Conservation (phyloP, 2,797 vertebrate species). For the Cyprinella venusta region DNA sequence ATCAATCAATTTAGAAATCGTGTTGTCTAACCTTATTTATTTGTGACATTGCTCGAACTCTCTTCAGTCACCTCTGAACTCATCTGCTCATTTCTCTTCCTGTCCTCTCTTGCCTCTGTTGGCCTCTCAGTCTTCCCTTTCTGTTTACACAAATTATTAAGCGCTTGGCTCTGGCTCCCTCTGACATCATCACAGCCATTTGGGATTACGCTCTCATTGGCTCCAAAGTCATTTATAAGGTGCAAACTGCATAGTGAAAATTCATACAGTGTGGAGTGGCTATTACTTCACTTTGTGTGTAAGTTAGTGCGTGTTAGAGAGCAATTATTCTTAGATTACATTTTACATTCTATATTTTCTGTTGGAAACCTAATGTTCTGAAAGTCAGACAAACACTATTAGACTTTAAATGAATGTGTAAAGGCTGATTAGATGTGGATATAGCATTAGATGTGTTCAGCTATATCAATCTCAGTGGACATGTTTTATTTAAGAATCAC, state of each 20-base stretch:
- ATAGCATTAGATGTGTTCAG: neutral
- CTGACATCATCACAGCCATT: constrained; percentile 66
- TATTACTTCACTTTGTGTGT: constrained; percentile 11
- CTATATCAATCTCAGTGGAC: neutral
- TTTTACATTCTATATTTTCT: constrained; percentile 11
- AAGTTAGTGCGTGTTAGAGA: neutral
- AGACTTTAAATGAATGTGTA: neutral
- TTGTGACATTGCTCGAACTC: neutral
- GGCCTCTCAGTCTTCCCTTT: constrained; percentile 56
- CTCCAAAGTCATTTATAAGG: constrained; percentile 57
- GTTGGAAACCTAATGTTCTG: neutral
- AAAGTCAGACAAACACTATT: neutral
- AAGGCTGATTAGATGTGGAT: neutral
- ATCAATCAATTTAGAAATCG: neutral
- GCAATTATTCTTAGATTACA: neutral
- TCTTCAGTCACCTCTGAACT: constrained; percentile 8
- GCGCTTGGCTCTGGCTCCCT: constrained; percentile 48
- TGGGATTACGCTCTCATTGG: constrained; percentile 56
- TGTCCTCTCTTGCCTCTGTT: constrained; percentile 54
- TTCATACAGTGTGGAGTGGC: constrained; percentile 11
- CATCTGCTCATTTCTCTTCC: neutral
- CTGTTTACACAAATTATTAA: constrained; percentile 63
- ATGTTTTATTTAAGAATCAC: neutral
- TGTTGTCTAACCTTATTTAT: neutral
- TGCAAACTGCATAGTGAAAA: constrained; percentile 52